phyloP scores from a whole-genome alignment of 2,113 vertebrate species.

The Haemorhous mexicanus region DNA sequence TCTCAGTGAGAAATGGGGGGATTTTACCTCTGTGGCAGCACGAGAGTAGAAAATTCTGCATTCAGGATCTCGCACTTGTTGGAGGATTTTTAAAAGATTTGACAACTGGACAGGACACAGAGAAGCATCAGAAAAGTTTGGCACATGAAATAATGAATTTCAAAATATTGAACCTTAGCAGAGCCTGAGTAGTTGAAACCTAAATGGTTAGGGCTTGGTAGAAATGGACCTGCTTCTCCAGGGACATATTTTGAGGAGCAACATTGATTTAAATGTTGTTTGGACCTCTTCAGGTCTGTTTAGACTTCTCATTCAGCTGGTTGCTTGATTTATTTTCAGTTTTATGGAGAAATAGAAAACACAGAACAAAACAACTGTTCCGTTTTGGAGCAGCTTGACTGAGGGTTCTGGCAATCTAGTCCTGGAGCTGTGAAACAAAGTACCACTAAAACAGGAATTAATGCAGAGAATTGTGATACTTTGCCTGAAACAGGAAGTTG shows the following conservation, averaged over 20 bases:
- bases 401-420: background rate
- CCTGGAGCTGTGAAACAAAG: background rate
- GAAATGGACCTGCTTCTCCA: background rate
- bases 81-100: background rate
- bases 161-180: background rate
- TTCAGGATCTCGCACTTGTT: accelerated
- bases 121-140: background rate
- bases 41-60: accelerated
- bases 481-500: background rate
- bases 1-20: accelerated
- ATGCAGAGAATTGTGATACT: background rate
- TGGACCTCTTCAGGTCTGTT: background rate
- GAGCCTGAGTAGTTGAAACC: background rate
- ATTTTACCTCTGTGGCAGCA: background rate
- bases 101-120: background rate
- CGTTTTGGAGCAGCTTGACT: background rate
- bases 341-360: background rate
- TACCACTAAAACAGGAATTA: background rate
- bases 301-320: background rate
- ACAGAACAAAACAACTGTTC: background rate
- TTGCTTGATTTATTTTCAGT: background rate
- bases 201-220: background rate
- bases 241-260: background rate
- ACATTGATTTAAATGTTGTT: background rate
- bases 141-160: background rate